phyloP scores from a whole-genome alignment of 2,888 invertebrate genomes.

The Glyphotaelius pellucidus region DNA sequence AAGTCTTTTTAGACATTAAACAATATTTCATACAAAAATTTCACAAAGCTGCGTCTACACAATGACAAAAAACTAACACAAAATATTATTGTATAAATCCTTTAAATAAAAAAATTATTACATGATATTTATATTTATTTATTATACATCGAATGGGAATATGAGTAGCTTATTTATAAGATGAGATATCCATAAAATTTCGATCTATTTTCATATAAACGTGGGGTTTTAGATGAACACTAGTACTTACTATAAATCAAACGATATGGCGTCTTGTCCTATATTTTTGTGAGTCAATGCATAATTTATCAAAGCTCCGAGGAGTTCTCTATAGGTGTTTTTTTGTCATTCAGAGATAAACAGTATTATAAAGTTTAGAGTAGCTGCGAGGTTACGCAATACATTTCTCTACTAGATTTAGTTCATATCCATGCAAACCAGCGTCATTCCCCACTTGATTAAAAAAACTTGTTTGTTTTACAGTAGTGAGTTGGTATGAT shows the following conservation, averaged over 20 bases:
- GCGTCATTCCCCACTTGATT: too few species aligned
- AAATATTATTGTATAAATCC: background rate
- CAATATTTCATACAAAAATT: slow-evolving; percentile 31
- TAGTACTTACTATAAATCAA: background rate
- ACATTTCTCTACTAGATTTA: background rate
- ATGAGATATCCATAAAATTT: background rate
- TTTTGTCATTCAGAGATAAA: background rate
- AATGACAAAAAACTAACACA: slow-evolving; percentile 25
- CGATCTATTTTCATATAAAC: background rate
- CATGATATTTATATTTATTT: background rate
- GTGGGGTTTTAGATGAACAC: background rate
- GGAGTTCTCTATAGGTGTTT: too few species aligned
- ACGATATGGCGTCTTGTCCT: background rate
- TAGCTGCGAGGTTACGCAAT: background rate
- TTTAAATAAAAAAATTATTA: background rate
- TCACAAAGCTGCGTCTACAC: slow-evolving; percentile 39
- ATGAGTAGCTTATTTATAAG: background rate
- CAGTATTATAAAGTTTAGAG: background rate
- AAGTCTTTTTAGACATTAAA: slow-evolving; percentile 18
- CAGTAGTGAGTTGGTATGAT: too few species aligned
- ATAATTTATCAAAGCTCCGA: too few species aligned
- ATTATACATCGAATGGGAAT: background rate
- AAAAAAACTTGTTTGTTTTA: too few species aligned
- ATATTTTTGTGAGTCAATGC: too few species aligned
- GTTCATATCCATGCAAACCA: background rate